Conservation (phyloP, 2,797 vertebrate genomes). For the Rallus crepitans region DNA sequence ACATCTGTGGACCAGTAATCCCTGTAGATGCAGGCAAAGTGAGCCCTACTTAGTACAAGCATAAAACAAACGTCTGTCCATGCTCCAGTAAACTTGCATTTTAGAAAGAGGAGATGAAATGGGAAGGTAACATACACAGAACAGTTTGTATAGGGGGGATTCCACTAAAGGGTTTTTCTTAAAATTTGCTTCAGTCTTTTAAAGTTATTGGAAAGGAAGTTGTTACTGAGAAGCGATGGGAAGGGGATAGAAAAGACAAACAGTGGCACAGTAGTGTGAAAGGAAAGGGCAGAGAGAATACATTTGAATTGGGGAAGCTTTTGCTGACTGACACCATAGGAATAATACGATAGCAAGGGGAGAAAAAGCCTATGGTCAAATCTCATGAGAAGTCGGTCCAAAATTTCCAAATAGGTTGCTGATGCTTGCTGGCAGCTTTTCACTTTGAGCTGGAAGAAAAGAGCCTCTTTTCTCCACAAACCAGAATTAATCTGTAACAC, state of each 20-base stretch:
- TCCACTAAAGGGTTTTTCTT: background rate
- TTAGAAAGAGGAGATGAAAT: background rate
- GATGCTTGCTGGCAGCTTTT: slow-evolving; percentile 48
- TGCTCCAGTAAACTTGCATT: background rate
- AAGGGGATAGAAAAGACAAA: background rate
- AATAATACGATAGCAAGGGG: background rate
- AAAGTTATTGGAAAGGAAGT: background rate
- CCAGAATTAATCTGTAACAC: slow-evolving; percentile 50
- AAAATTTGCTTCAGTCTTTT: background rate
- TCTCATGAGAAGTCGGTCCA: slow-evolving; percentile 32
- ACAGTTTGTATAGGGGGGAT: background rate
- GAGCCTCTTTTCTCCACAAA: slow-evolving; percentile 18
- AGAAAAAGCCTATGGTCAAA: slow-evolving; percentile 3
- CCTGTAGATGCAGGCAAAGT: background rate
- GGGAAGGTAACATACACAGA: background rate
- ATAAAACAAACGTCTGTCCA: background rate
- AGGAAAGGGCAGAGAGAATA: background rate
- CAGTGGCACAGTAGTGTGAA: background rate
- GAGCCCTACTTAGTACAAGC: background rate
- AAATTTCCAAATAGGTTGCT: slow-evolving; percentile 45
- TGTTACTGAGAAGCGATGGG: background rate
- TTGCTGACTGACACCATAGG: slow-evolving; percentile 14
- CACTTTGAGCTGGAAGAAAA: slow-evolving; percentile 51
- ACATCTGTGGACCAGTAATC: background rate
- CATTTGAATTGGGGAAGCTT: slow-evolving; percentile 2